Evolutionary conservation across 2,888 invertebrate genomes (phyloP).

Genomic region (Chaetoderma sp.): DNA sequence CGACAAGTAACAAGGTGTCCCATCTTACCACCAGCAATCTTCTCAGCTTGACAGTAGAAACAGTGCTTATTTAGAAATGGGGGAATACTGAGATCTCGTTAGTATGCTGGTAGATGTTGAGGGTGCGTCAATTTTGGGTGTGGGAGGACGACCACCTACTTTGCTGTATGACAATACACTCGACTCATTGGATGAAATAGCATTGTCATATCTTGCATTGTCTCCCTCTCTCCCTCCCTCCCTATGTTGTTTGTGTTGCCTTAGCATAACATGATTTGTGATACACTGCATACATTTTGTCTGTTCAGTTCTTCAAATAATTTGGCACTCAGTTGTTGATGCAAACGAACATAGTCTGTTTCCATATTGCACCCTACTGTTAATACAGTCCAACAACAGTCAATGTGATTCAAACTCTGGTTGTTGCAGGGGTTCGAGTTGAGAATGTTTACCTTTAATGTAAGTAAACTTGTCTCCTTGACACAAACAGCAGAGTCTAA

Average conservation of each 20-base stretch:
- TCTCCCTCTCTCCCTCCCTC: no score
- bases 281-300: not conserved
- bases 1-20: constrained; percentile 2
- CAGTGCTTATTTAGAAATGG: not conserved
- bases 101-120: constrained; percentile 8
- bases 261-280: constrained; percentile 1
- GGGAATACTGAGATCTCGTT: not conserved
- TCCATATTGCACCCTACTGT: not conserved
- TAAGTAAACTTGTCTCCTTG: constrained; percentile 4
- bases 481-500: constrained; percentile 1
- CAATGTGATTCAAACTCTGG: not conserved
- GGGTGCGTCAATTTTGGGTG: not conserved
- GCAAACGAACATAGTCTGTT: constrained; percentile 7
- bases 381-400: not conserved
- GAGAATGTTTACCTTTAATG: constrained; percentile 1
- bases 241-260: constrained; percentile 1
- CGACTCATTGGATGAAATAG: not conserved
- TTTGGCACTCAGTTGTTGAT: not conserved
- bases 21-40: constrained; percentile 1
- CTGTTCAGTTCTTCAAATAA: not conserved
- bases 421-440: not conserved
- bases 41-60: constrained; percentile 8
- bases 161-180: constrained; percentile 6
- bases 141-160: constrained; percentile 11
- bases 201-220: not conserved